A percentile compares a stretch with the other conserved stretches of the same genome.
These are phyloP conservation scores for Zosterops hypoxanthus DNA, from an alignment of 2,113 vertebrate genomes.

Conservation along the genomic window DNA sequence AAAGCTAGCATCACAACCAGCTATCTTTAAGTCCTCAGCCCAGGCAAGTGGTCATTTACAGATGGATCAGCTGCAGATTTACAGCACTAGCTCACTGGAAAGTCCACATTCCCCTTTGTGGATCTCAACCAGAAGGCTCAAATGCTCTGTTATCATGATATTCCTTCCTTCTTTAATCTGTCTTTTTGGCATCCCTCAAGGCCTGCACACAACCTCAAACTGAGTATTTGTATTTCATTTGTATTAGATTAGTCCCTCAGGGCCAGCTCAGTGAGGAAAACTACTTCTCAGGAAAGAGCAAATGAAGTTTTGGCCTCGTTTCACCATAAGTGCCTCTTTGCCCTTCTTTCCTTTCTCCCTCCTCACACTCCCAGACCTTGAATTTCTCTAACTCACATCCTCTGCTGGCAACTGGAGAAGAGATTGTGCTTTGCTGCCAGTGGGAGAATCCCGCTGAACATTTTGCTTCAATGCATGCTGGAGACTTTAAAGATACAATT, in stretches of 20 bases:
- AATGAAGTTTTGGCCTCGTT: background rate
- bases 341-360: background rate
- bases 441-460: background rate
- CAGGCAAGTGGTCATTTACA: background rate
- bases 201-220: background rate
- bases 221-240: background rate
- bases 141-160: background rate
- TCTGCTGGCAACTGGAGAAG: background rate
- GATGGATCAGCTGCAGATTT: background rate
- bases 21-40: background rate
- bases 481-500: background rate
- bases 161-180: background rate
- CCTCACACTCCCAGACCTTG: background rate
- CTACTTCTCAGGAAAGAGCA: background rate
- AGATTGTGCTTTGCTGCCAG: background rate
- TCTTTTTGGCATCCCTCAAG: background rate
- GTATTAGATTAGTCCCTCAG: background rate
- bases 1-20: background rate
- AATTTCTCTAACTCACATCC: background rate
- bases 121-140: background rate
- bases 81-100: background rate
- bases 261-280: background rate
- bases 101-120: background rate
- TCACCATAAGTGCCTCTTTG: background rate
- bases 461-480: accelerated